Base-by-base conservation (phyloP, 2,888 invertebrate genomes). In the Endotricha flammealis region DNA sequence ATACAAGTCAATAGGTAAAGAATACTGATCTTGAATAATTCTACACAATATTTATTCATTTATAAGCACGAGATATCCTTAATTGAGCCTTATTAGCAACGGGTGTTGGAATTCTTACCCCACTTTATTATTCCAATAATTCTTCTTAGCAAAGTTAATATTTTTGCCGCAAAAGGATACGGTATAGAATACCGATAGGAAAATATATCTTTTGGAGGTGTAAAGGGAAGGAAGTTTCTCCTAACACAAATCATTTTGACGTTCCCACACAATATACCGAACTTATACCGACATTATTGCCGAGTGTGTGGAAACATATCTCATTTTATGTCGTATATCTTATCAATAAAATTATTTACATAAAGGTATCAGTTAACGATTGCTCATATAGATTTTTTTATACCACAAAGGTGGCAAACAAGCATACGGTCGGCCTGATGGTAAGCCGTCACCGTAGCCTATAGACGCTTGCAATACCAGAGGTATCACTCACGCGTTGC, bases 161-260 rank as follows among this genome's bases (percentile, higher is more conserved):
- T 32, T 35, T 28, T 23, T 31, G 23, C 13, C 8, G 27, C 29
- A 27, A 13, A 16, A 29, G 29, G 16, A 25, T 12, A n/a, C 24
- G 12, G 31, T 23, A 36, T 36, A 33, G 28, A 24, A 36, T 38
- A 23, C 31, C 12, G 36, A 41, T 38, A 36, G 17, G 32, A 30
- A 36, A 41, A 35, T 34, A 37, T 38, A 30, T 10, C 24, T 14
- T 24, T 32, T 13, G 35, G 36, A 36, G 36, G 39, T 36, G 41
- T 22, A 27, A 29, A 25, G 30, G 36, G 40, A 38, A 38, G 41
- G 36, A 34, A 46, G 35, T 35, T 29, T 32, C 17, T 27, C 22
- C 25, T 29, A 40, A 31, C 41, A 37, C 42, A 41, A 42, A 42
- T 43, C 42, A 39, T 39, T 28, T 38, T 33, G 37, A 35, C 32